Percentiles rank a stretch among this genome's conserved stretches.
Conservation (phyloP, 2,888 invertebrate species). For the Pecten maximus region DNA sequence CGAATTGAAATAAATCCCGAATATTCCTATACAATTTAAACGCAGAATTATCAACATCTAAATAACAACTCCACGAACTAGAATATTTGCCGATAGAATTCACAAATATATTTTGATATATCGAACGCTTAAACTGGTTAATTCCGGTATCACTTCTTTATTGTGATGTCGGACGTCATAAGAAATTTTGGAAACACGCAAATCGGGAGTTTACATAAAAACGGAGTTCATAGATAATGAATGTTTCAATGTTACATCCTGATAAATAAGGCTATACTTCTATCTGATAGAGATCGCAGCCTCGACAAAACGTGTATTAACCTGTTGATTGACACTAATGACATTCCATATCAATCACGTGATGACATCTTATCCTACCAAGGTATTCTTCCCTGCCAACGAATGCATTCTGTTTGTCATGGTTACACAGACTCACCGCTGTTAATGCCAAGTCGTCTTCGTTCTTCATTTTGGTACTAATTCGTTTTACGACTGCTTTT, state of each 20-base stretch:
- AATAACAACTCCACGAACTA: too few relatives aligned
- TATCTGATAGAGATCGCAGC: background rate
- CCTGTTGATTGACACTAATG: constrained; percentile 2
- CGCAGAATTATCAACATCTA: too few relatives aligned
- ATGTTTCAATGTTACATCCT: background rate
- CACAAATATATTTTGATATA: too few relatives aligned
- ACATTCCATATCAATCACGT: background rate
- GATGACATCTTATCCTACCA: background rate
- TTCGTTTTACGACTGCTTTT: background rate
- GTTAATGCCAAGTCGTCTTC: background rate
- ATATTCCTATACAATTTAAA: too few relatives aligned
- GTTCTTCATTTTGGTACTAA: background rate
- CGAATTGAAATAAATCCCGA: too few relatives aligned
- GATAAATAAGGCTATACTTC: background rate
- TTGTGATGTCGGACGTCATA: too few relatives aligned
- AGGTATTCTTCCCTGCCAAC: background rate
- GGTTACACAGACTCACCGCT: background rate
- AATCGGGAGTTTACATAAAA: background rate
- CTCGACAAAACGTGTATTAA: background rate
- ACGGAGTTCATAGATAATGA: background rate
- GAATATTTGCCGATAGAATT: too few relatives aligned
- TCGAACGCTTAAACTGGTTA: too few relatives aligned
- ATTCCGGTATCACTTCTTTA: too few relatives aligned
- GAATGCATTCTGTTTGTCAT: background rate
- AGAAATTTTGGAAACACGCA: too few relatives aligned